phyloP scores from a whole-genome alignment of 2,113 vertebrate species.

The Brachyhypopomus gauderio region DNA sequence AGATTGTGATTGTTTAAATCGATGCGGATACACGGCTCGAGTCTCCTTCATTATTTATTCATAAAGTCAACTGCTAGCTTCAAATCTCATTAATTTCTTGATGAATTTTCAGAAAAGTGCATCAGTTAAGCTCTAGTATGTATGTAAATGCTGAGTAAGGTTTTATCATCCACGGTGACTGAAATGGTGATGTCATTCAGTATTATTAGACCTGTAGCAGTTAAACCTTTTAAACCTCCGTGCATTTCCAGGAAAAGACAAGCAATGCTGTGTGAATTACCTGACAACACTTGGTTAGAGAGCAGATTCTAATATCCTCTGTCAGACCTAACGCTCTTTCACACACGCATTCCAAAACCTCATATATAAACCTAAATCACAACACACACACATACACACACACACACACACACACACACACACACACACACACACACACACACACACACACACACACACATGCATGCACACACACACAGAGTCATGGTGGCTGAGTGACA shows the following conservation, averaged over 20 bases:
- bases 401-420: background rate
- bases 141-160: too few relatives aligned
- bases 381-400: background rate
- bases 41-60: slow-evolving; percentile 8
- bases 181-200: background rate
- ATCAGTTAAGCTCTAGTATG: too few relatives aligned
- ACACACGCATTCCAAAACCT: background rate
- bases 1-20: background rate
- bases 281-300: background rate
- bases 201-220: background rate
- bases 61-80: background rate
- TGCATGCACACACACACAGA: background rate
- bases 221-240: background rate
- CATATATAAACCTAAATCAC: background rate
- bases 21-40: background rate
- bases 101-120: too few relatives aligned
- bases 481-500: slow-evolving; percentile 44
- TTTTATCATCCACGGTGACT: background rate
- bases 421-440: too few relatives aligned
- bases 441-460: background rate
- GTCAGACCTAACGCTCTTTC: background rate
- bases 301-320: background rate
- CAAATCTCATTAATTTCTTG: background rate
- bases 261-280: background rate
- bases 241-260: background rate